Base-by-base conservation (phyloP, 1,140 invertebrate genomes). In the Liolophura sinensis region DNA sequence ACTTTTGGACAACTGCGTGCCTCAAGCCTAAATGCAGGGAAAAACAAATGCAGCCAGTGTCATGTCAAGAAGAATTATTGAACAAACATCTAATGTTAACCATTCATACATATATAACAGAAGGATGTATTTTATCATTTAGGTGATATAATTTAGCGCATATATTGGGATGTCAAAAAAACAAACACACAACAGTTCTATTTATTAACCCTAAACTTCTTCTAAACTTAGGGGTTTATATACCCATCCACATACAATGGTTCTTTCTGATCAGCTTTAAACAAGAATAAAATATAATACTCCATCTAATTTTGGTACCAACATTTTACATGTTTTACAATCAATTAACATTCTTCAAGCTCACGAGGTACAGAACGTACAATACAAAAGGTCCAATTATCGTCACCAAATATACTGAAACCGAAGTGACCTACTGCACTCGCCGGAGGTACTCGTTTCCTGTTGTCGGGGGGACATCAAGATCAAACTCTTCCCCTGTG, bases 401-500 rank as follows among this genome's bases (percentile, higher is more conserved):
- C 31, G 31, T 9, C 31, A 40, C 9, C 3, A 3, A 40, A n/a
- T n/a, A n/a, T n/a, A n/a, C n/a, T n/a, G n/a, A 40, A 40, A 9
- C 31, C 3, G 31, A 9, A 18, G 25, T 20, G n/a, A 24, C 74
- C 79, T 81, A 88, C 87, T 87, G 79, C 18, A 88, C 88, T 71
- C 87, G 78, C 77, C 87, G 84, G 5, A 89, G 82, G 62, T 89
- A 89, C 68, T 89, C 87, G 71, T 87, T 86, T 9, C 87, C 88
- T 5, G 86, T 85, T 5, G 82, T 74, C n/a, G 88, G 87, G 48
- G 86, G 86, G 24, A 83, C 62, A 57, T 81, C 80, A 0, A 87
- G 65, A 73, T 88, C 84, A 67, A 88, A 80, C 52, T 87, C 75
- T n/a, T 85, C 81, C 31, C 31, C 31, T 40, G 31, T 40, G 31